A percentile compares a stretch with the other conserved stretches of the same genome.
These are phyloP conservation scores for Botia kubotai DNA, from an alignment of 2,797 vertebrate genomes.

Conservation along the genomic window DNA sequence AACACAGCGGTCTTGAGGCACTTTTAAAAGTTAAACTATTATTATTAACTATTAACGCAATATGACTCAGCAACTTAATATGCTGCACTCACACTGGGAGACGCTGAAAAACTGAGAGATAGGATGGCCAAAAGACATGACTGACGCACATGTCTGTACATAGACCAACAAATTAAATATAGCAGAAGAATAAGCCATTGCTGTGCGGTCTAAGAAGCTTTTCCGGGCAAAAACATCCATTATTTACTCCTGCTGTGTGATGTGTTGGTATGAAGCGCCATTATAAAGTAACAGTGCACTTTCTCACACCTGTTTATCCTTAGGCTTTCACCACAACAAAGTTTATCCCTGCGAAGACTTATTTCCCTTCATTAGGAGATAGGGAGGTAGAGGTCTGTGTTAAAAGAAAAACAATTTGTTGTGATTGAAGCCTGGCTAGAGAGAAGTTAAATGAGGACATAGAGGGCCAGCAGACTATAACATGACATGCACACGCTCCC, in stretches of 20 bases:
- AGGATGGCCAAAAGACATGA: not conserved
- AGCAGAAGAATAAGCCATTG: not conserved
- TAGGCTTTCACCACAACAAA: slow-evolving; percentile 7
- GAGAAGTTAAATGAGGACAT: slow-evolving; percentile 18
- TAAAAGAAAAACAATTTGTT: slow-evolving; percentile 6
- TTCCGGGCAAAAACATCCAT: not conserved
- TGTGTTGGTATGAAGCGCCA: not conserved
- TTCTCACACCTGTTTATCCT: slow-evolving; percentile 37
- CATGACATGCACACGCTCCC: not conserved
- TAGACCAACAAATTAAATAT: not conserved
- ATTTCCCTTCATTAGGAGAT: not conserved
- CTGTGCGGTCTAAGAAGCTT: not conserved
- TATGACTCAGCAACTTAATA: not conserved
- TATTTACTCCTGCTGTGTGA: slow-evolving; percentile 17
- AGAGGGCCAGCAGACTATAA: slow-evolving; percentile 6
- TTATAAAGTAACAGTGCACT: slow-evolving; percentile 1
- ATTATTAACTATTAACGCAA: not conserved
- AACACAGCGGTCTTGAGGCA: not conserved
- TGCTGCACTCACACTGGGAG: not conserved
- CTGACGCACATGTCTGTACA: not conserved
- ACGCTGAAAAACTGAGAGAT: not conserved
- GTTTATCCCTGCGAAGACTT: not conserved
- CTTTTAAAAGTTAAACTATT: not conserved
- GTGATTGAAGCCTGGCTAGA: not conserved
- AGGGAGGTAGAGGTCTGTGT: not conserved